Percentiles rank a stretch among this genome's conserved stretches.
phyloP scores from a whole-genome alignment of 2,113 vertebrate species.

The Brachirus orientalis region DNA sequence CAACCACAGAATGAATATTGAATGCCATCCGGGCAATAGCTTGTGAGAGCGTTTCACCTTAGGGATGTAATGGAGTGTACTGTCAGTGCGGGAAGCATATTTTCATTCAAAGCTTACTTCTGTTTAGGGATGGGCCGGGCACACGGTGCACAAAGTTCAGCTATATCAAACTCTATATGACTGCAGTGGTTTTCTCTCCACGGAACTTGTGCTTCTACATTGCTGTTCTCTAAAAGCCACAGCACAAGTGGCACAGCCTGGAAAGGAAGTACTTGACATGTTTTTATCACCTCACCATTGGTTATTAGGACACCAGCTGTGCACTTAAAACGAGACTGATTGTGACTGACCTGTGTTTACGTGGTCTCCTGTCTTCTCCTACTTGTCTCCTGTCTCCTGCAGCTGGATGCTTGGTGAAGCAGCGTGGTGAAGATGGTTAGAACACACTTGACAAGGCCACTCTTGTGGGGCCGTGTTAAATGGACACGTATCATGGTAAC shows the following conservation, averaged over 20 bases:
- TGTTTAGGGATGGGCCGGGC: neutral
- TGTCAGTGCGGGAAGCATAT: constrained; percentile 22
- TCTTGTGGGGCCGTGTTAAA: constrained; percentile 62
- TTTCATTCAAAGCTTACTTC: constrained; percentile 30
- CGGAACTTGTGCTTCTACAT: constrained; percentile 19
- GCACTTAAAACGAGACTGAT: constrained; percentile 9
- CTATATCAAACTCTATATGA: constrained; percentile 18
- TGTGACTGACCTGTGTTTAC: constrained; percentile 37
- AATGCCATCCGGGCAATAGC: constrained; percentile 29
- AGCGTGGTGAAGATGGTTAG: constrained; percentile 71
- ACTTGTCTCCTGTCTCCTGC: constrained; percentile 10
- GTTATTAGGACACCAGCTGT: neutral
- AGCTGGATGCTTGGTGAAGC: constrained; percentile 67
- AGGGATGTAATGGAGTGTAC: constrained; percentile 20
- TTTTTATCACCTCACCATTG: neutral
- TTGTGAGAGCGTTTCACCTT: constrained; percentile 14
- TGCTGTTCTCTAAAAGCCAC: neutral
- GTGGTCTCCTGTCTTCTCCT: constrained; percentile 12
- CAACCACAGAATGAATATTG: constrained; percentile 39
- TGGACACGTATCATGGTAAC: constrained; percentile 50
- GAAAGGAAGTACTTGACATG: constrained; percentile 15
- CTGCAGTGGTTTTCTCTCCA: neutral
- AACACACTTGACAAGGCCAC: constrained; percentile 44
- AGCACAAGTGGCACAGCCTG: neutral
- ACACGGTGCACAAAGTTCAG: constrained; percentile 9